Evolutionary conservation across 2,888 invertebrate species (phyloP), one percentile per base, ranked within the genome.

Genomic region (Leuctra nigra): DNA sequence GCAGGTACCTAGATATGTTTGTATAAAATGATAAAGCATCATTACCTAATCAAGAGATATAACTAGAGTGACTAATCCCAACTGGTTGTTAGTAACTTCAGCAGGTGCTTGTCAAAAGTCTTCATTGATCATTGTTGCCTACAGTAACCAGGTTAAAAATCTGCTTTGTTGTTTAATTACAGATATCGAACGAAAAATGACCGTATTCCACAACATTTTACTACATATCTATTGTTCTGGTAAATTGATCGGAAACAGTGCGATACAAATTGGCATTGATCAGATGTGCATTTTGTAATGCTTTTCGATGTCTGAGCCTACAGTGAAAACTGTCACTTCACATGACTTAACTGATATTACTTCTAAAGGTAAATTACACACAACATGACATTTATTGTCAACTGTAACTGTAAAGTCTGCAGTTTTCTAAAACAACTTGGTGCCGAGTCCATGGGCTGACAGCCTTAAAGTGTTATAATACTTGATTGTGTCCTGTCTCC

Each of bases 281-380:
- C 50, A 55, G 57, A 46, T 29, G 36, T 53, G 54, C 56, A 59
- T 50, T 44, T 38, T 60, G 61, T 63, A 61, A 62, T 62, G 62
- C 60, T 53, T 58, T 50, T 59, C 59, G 60, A 64, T 64, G 64
- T 63, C 64, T 64, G 64, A 63, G 47, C 47, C 61, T 39, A 57
- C 57, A 52, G 59, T 58, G 25, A 64, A 62, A 60, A 38, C 58
- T 54, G 59, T 59, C 44, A 48, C 64, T 56, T 56, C 57, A 50
- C 59, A 61, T 41, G 61, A 60, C 57, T 59, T 59, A 36, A 59
- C 55, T 41, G 60, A 57, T 47, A 54, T 35, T 44, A 46, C 54
- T 50, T 39, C 60, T 29, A 53, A 61, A 58, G 60, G 60, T 57
- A 55, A 2, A 25, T 11, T 29, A 29, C n/a, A n/a, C n/a, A n/a